phyloP scores from a whole-genome alignment of 2,888 invertebrate genomes.

The Macrophya annulata region DNA sequence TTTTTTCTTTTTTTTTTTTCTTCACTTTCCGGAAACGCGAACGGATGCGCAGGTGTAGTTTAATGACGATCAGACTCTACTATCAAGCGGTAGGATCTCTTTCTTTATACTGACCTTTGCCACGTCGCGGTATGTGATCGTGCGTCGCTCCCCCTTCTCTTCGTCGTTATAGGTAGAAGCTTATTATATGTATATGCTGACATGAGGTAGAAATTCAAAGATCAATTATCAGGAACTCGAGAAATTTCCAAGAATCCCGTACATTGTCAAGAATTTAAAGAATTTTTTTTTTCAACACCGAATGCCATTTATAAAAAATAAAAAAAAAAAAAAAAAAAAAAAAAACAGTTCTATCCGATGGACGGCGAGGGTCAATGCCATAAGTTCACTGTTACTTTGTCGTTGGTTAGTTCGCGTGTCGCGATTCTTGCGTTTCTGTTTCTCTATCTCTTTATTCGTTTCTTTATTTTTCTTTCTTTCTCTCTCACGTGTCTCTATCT shows the following conservation, averaged over 20 bases:
- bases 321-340: not conserved
- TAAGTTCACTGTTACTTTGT: conserved; percentile 37
- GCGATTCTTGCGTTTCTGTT: conserved; percentile 12
- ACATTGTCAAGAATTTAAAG: no score
- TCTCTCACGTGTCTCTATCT: not conserved
- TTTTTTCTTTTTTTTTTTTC: no score
- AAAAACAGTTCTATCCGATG: not conserved
- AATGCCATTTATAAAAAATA: no score
- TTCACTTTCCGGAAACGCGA: conserved; percentile 32
- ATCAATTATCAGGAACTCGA: conserved; percentile 9
- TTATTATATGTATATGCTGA: not conserved
- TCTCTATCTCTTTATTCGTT: not conserved
- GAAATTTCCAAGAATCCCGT: not conserved
- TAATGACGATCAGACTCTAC: conserved; percentile 20
- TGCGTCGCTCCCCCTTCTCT: not conserved
- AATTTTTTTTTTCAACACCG: no score
- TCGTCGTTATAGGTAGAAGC: no score
- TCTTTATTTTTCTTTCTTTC: not conserved
- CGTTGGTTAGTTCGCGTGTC: conserved; percentile 41
- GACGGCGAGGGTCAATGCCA: conserved; percentile 32
- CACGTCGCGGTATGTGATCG: not conserved
- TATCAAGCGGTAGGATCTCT: conserved; percentile 13
- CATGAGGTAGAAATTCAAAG: conserved; percentile 6
- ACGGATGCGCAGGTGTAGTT: conserved; percentile 1
- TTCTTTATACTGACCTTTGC: conserved; percentile 31